These are phyloP conservation scores for Cladopsammia gracilis DNA, from an alignment of 64 coral and sea anemone genomes.

Conservation along the genomic window DNA sequence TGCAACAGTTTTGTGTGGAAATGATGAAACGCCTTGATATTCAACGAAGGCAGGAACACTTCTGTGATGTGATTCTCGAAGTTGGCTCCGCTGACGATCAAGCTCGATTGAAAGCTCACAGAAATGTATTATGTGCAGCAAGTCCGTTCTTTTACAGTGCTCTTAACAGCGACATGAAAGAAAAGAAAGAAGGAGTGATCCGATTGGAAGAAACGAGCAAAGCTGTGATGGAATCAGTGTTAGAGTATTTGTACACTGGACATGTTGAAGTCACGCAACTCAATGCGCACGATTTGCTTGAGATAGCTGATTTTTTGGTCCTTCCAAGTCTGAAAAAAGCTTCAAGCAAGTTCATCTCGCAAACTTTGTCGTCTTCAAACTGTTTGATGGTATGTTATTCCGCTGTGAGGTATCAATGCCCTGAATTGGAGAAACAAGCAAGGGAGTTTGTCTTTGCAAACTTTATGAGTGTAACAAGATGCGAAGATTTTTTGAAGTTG, in stretches of 20 bases:
- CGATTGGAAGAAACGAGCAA: no score
- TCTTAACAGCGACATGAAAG: no score
- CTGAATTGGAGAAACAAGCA: conserved; percentile 29
- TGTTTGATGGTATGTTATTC: conserved; percentile 56
- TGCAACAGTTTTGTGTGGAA: no score
- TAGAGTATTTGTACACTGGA: conserved; percentile 60
- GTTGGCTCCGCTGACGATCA: no score
- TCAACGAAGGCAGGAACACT: no score
- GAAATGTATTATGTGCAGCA: no score
- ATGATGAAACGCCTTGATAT: no score
- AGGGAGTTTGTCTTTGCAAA: conserved; percentile 53
- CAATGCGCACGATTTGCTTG: conserved; percentile 54
- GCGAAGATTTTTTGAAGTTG: conserved; percentile 39
- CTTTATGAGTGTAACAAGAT: conserved; percentile 19
- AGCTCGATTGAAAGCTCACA: no score
- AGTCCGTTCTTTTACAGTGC: no score
- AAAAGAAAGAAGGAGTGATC: no score
- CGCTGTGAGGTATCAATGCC: conserved; percentile 40
- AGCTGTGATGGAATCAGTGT: neutral
- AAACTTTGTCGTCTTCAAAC: conserved; percentile 36
- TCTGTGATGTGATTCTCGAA: no score
- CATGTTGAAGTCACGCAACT: conserved; percentile 12
- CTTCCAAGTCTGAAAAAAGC: conserved; percentile 56
- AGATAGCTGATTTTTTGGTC: conserved; percentile 56
- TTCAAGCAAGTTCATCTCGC: conserved; percentile 56